Conservation (phyloP, 2,797 vertebrate genomes). For the Orestias chungarensis region DNA sequence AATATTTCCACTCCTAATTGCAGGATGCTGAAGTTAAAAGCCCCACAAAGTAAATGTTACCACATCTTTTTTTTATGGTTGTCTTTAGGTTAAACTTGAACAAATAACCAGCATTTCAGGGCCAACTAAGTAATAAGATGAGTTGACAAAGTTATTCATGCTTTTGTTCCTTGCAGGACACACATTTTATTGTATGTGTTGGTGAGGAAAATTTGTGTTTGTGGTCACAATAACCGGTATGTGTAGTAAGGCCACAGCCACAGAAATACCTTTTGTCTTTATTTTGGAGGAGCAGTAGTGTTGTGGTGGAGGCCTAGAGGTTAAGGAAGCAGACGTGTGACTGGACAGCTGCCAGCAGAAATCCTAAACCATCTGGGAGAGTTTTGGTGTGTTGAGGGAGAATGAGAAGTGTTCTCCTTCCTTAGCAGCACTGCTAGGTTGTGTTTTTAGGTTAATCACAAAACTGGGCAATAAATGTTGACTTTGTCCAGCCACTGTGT, state of each 20-base stretch:
- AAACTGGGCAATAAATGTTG: conserved; percentile 41
- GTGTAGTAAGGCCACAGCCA: conserved; percentile 8
- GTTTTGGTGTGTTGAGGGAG: conserved; percentile 50
- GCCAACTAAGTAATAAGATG: background rate
- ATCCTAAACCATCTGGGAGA: conserved; percentile 58
- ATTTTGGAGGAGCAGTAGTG: conserved; percentile 34
- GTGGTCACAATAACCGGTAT: conserved; percentile 24
- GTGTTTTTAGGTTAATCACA: conserved; percentile 43
- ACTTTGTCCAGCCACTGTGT: conserved; percentile 35
- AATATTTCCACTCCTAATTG: conserved; percentile 47
- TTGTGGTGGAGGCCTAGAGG: conserved; percentile 46
- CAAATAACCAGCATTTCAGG: background rate
- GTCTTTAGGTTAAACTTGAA: background rate
- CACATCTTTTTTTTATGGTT: background rate
- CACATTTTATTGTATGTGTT: background rate
- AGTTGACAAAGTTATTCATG: background rate
- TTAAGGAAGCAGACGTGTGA: conserved; percentile 52
- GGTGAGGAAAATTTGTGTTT: background rate
- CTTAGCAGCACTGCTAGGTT: conserved; percentile 33
- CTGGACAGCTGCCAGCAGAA: conserved; percentile 60
- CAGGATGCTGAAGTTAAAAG: conserved; percentile 6
- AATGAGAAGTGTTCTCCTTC: conserved; percentile 47
- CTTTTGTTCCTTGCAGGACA: background rate
- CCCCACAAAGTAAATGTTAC: background rate
- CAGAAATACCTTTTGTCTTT: conserved; percentile 20